phyloP scores from a whole-genome alignment of 2,888 invertebrate species.

The Meiosimyza platycephala region DNA sequence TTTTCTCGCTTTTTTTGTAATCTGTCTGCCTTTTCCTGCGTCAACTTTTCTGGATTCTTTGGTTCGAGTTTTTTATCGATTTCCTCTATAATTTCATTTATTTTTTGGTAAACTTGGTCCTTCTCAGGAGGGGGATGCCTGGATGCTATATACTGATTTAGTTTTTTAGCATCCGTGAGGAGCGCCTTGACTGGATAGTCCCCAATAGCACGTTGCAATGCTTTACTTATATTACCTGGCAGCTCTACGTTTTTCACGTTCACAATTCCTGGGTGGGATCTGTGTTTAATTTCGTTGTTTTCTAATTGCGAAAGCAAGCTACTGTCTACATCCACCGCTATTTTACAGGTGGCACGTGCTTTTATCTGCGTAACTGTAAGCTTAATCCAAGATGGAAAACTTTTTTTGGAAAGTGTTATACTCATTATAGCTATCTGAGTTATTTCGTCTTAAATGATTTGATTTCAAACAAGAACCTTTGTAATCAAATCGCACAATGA shows the following conservation, averaged over 20 bases:
- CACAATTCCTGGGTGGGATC: slow-evolving; percentile 79
- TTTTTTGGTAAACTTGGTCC: slow-evolving; percentile 52
- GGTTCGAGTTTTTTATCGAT: slow-evolving; percentile 55
- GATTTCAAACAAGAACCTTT: too few species aligned
- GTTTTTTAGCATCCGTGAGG: slow-evolving; percentile 69
- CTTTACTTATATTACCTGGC: slow-evolving; percentile 73
- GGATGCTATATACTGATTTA: slow-evolving; percentile 73
- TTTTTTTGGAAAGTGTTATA: background rate
- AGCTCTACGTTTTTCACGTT: slow-evolving; percentile 70
- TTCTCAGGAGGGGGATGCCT: slow-evolving; percentile 76
- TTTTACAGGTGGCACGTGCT: slow-evolving; percentile 55
- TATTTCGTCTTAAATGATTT: too few species aligned
- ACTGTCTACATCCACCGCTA: slow-evolving; percentile 56
- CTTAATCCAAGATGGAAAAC: background rate
- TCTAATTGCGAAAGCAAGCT: slow-evolving; percentile 54
- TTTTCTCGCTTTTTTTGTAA: slow-evolving; percentile 68
- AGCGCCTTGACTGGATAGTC: slow-evolving; percentile 73
- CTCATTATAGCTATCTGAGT: background rate
- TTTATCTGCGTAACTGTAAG: background rate
- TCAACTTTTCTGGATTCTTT: slow-evolving; percentile 44
- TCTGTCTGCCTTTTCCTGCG: slow-evolving; percentile 63
- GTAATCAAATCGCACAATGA: too few species aligned
- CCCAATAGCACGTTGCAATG: slow-evolving; percentile 70
- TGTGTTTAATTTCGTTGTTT: slow-evolving; percentile 69
- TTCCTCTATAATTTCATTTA: slow-evolving; percentile 55